Evolutionary conservation across 2,888 invertebrate species (phyloP).

Genomic region (Anthophora plumipes): DNA sequence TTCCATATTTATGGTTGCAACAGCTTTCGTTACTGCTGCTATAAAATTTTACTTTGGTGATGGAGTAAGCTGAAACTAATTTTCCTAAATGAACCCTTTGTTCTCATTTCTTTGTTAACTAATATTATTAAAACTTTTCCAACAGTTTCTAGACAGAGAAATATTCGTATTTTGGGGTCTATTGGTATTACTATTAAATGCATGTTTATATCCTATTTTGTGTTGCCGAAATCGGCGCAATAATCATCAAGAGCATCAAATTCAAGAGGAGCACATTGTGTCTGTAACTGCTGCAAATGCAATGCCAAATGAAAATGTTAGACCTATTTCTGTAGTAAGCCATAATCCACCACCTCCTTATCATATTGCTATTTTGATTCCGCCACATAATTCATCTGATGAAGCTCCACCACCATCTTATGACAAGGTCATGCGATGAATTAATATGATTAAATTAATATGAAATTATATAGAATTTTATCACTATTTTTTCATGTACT

Average conservation of each 20-base stretch:
- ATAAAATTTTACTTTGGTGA: slow-evolving; percentile 90
- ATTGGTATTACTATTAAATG: slow-evolving; percentile 79
- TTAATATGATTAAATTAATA: slow-evolving; percentile 19
- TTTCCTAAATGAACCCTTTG: not conserved
- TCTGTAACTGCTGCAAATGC: slow-evolving; percentile 72
- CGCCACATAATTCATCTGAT: slow-evolving; percentile 84
- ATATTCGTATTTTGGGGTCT: slow-evolving; percentile 86
- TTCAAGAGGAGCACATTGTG: slow-evolving; percentile 73
- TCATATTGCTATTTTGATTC: slow-evolving; percentile 92
- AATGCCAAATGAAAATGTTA: slow-evolving; percentile 68
- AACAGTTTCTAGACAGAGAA: slow-evolving; percentile 86
- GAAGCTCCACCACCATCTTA: slow-evolving; percentile 91
- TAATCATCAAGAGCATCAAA: slow-evolving; percentile 68
- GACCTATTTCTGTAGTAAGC: slow-evolving; percentile 74
- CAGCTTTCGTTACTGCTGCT: slow-evolving; percentile 89
- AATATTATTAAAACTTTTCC: slow-evolving; percentile 59
- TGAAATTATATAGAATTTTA: slow-evolving; percentile 32
- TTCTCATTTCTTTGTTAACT: not conserved
- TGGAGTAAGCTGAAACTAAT: slow-evolving; percentile 84
- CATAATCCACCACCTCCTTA: slow-evolving; percentile 91
- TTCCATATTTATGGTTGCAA: slow-evolving; percentile 89
- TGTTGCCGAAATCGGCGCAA: slow-evolving; percentile 73
- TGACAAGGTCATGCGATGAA: slow-evolving; percentile 88
- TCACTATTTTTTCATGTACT: slow-evolving; percentile 54
- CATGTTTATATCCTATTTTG: slow-evolving; percentile 79